These are phyloP conservation scores for Ptilonorhynchus violaceus DNA, from an alignment of 2,113 vertebrate genomes.

Conservation along the genomic window DNA sequence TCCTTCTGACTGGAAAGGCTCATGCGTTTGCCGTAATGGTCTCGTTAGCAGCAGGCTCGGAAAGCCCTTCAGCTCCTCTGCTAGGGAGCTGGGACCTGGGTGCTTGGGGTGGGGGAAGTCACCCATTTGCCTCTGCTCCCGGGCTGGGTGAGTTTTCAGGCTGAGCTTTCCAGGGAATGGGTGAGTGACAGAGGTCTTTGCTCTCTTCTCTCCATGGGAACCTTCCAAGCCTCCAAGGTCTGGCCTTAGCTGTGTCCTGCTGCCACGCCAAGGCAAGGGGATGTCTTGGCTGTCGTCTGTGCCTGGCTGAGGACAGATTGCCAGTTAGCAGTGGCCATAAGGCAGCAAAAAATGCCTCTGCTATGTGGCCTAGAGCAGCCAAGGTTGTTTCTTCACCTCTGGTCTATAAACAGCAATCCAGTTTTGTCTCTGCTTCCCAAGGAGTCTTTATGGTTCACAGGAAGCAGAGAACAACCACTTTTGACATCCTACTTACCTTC, in stretches of 20 bases:
- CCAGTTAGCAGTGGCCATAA: background rate
- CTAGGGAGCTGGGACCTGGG: background rate
- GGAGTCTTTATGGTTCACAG: background rate
- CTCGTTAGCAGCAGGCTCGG: background rate
- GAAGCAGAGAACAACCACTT: background rate
- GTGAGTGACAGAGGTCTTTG: background rate
- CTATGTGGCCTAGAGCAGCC: background rate
- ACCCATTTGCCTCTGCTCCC: background rate
- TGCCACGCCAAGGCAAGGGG: background rate
- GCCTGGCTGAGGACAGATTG: background rate
- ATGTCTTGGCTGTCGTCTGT: background rate
- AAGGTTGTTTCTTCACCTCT: background rate
- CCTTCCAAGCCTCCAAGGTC: background rate
- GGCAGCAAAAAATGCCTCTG: background rate
- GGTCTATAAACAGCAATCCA: background rate
- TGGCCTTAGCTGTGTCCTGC: background rate
- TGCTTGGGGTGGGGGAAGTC: background rate
- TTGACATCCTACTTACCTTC: background rate
- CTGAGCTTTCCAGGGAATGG: background rate
- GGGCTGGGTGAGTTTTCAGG: background rate
- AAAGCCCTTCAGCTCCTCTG: background rate
- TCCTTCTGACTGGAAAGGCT: constrained; percentile 33
- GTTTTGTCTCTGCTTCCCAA: background rate
- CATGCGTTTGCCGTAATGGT: constrained; percentile 35
- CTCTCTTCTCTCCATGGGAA: background rate